Percentiles rank a stretch among this genome's conserved stretches.
These are phyloP conservation scores for Danaus plexippus DNA, from an alignment of 1,140 invertebrate species.

Conservation along the genomic window DNA sequence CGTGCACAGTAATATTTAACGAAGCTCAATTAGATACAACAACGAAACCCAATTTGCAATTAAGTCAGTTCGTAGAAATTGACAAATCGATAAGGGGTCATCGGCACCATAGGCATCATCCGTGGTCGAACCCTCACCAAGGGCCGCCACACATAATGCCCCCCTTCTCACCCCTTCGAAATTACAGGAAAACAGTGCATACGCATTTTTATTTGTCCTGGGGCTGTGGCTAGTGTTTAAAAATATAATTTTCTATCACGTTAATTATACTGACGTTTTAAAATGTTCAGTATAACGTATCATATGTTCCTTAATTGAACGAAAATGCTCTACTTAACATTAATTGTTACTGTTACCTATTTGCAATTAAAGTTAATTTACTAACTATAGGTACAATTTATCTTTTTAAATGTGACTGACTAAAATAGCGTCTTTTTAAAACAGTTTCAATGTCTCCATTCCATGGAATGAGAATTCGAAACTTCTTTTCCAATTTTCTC, in stretches of 20 bases:
- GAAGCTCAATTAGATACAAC: too few species aligned
- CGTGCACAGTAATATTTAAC: too few species aligned
- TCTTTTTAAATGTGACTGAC: too few species aligned
- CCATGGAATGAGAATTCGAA: conserved; percentile 39
- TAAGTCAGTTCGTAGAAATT: conserved; percentile 51
- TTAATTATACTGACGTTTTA: too few species aligned
- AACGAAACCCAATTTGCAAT: conserved; percentile 40
- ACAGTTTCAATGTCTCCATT: conserved; percentile 9
- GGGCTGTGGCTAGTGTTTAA: conserved; percentile 29
- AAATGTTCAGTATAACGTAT: too few species aligned
- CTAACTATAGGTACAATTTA: too few species aligned
- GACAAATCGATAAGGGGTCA: conserved; percentile 62
- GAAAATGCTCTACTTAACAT: too few species aligned
- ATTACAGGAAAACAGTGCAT: conserved; percentile 60
- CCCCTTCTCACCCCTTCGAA: conserved; percentile 43
- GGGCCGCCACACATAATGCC: conserved; percentile 52
- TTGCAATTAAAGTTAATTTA: too few species aligned
- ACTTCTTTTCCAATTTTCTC: conserved; percentile 65
- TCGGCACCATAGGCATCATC: conserved; percentile 61
- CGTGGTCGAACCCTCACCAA: conserved; percentile 53
- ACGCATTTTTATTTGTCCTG: conserved; percentile 52
- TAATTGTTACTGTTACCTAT: too few species aligned
- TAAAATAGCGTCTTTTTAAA: conserved; percentile 3
- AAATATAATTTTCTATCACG: conserved; percentile 9
- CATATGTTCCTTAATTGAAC: too few species aligned